Evolutionary conservation across 1,140 invertebrate genomes (phyloP).

Genomic region (Pantala flavescens): DNA sequence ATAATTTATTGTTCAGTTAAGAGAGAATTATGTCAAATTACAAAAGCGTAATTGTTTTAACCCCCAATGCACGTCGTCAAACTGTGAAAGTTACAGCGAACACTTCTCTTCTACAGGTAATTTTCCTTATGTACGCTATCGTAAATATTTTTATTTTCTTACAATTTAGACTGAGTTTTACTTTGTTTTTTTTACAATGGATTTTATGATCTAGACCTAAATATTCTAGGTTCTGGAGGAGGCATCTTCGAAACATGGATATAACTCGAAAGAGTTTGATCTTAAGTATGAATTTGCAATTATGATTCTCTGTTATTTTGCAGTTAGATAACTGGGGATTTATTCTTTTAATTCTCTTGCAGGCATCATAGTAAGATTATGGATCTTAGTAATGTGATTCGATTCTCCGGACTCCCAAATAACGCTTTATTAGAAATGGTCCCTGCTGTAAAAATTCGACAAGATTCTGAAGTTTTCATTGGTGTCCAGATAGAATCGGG

Average conservation of each 20-base stretch:
- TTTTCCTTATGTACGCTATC: background rate
- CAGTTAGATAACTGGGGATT: background rate
- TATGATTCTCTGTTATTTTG: background rate
- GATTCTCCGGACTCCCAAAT: slow-evolving; percentile 69
- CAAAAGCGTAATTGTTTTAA: slow-evolving; percentile 43
- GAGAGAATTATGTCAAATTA: slow-evolving; percentile 11
- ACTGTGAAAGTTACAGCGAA: slow-evolving; percentile 56
- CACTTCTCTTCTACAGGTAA: slow-evolving; percentile 58
- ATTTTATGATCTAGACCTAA: slow-evolving; percentile 20
- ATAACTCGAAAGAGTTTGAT: slow-evolving; percentile 58
- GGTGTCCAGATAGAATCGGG: slow-evolving; percentile 64
- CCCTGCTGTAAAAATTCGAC: slow-evolving; percentile 45
- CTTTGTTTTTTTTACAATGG: background rate
- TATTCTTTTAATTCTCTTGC: slow-evolving; percentile 21
- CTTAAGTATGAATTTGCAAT: slow-evolving; percentile 43
- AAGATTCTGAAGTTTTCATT: slow-evolving; percentile 51
- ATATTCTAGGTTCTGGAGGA: slow-evolving; percentile 61
- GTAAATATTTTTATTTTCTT: background rate
- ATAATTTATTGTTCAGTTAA: too few relatives aligned
- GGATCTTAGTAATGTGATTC: slow-evolving; percentile 56
- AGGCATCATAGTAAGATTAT: slow-evolving; percentile 62
- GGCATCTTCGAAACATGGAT: slow-evolving; percentile 62
- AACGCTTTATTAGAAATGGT: slow-evolving; percentile 71
- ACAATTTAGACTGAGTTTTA: background rate
- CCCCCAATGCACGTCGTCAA: slow-evolving; percentile 55